Conservation (phyloP, 2,797 vertebrate genomes). For the Agapornis canus region DNA sequence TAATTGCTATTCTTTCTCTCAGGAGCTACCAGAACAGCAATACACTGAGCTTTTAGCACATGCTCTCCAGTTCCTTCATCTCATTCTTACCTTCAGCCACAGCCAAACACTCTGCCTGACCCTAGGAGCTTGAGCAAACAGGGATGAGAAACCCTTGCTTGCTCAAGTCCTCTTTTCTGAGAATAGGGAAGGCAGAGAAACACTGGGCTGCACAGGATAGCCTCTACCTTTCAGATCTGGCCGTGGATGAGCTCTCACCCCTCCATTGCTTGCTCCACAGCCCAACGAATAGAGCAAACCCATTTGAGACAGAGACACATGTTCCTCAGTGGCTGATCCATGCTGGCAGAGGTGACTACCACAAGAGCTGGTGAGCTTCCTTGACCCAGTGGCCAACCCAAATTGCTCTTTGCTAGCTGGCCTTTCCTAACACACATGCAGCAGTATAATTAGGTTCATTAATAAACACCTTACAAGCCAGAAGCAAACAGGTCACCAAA, state of each 20-base stretch:
- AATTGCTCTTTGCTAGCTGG: background rate
- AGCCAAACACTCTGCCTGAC: background rate
- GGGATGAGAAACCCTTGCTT: background rate
- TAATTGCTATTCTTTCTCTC: background rate
- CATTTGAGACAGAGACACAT: rapidly evolving
- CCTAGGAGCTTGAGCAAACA: background rate
- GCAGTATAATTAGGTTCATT: background rate
- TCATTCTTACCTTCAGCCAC: background rate
- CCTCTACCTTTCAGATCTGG: background rate
- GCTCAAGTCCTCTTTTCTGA: background rate
- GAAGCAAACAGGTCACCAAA: background rate
- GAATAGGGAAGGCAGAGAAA: background rate
- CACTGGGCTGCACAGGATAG: background rate
- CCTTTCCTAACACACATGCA: rapidly evolving
- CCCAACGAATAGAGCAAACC: rapidly evolving
- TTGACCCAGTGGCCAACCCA: background rate
- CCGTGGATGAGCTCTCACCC: background rate
- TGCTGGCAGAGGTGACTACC: background rate
- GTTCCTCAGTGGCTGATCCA: background rate
- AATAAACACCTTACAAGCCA: background rate
- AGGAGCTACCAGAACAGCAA: background rate
- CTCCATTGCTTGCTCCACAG: background rate
- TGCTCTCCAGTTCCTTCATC: background rate
- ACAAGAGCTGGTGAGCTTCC: background rate
- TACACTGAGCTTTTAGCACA: background rate